phyloP scores from a whole-genome alignment of 2,888 invertebrate genomes.

The Dichetophora obliterata region DNA sequence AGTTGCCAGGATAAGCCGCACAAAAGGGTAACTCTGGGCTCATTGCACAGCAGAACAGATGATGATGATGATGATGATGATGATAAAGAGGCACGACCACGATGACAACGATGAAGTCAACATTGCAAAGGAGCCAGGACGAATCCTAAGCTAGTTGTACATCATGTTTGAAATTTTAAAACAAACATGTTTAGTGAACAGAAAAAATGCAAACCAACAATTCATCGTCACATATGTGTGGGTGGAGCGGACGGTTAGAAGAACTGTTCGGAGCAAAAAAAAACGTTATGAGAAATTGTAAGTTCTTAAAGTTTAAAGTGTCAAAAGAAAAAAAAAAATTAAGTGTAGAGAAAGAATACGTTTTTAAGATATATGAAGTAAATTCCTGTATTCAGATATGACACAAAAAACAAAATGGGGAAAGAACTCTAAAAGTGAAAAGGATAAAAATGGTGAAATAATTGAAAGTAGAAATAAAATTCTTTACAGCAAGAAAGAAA shows the following conservation, averaged over 20 bases:
- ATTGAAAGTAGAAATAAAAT: no score
- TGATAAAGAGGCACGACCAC: background rate
- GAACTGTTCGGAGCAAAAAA: background rate
- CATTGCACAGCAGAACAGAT: background rate
- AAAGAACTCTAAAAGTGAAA: no score
- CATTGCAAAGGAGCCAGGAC: background rate
- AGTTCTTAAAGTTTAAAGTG: background rate
- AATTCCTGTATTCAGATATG: no score
- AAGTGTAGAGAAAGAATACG: no score
- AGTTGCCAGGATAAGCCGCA: constrained; percentile 14
- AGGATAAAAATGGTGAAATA: no score
- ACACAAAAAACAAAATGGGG: no score
- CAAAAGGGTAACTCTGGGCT: constrained; percentile 14
- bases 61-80: background rate
- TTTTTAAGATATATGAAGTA: no score
- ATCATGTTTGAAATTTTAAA: constrained; percentile 14
- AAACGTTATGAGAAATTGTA: background rate
- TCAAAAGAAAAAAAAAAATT: no score
- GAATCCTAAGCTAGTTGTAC: constrained; percentile 1
- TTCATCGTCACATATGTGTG: background rate
- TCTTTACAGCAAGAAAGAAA: no score
- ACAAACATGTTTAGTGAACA: background rate
- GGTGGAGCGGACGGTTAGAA: background rate
- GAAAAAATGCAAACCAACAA: background rate
- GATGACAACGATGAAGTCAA: background rate